Evolutionary conservation across 1,140 invertebrate genomes (phyloP).

Genomic region (Drosophila melanica): DNA sequence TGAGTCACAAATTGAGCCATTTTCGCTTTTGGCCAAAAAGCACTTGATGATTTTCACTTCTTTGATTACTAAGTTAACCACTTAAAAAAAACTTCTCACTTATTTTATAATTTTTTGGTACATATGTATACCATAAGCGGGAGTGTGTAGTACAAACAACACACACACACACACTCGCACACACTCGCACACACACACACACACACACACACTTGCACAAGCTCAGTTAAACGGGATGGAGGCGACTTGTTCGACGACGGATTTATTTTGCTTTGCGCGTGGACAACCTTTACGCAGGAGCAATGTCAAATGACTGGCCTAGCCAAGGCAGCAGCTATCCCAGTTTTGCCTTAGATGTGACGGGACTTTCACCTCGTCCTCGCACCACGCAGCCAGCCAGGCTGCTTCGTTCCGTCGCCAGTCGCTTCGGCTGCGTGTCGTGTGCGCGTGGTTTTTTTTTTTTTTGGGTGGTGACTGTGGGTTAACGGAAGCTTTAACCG

Average conservation of each 20-base stretch:
- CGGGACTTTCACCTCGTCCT: conserved; percentile 63
- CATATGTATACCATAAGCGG: conserved; percentile 57
- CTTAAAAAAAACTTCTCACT: conserved; percentile 41
- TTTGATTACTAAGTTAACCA: conserved; percentile 46
- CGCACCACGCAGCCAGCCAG: conserved; percentile 10
- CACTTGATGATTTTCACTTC: conserved; percentile 58
- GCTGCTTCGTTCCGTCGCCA: conserved; percentile 30
- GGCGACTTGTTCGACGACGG: conserved; percentile 35
- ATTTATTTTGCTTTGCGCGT: conserved; percentile 51
- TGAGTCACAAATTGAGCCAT: conserved; percentile 86
- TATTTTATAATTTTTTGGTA: conserved; percentile 10
- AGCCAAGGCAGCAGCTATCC: conserved; percentile 68
- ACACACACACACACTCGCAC: conserved; percentile 10
- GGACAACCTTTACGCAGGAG: conserved; percentile 83
- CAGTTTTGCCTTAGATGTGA: conserved; percentile 74
- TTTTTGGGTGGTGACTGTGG: conserved; percentile 24
- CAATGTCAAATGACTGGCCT: conserved; percentile 83
- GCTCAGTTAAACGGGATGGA: conserved; percentile 49
- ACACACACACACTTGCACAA: conserved; percentile 28
- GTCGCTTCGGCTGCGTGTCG: conserved; percentile 62
- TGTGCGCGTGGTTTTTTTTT: conserved; percentile 39
- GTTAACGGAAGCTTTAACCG: conserved; percentile 70
- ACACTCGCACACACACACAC: conserved; percentile 13
- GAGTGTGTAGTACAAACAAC: conserved; percentile 43
- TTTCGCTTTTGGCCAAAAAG: conserved; percentile 31